Evolutionary conservation across 1,140 invertebrate species (phyloP).

Genomic region (Diploscapter pachys): DNA sequence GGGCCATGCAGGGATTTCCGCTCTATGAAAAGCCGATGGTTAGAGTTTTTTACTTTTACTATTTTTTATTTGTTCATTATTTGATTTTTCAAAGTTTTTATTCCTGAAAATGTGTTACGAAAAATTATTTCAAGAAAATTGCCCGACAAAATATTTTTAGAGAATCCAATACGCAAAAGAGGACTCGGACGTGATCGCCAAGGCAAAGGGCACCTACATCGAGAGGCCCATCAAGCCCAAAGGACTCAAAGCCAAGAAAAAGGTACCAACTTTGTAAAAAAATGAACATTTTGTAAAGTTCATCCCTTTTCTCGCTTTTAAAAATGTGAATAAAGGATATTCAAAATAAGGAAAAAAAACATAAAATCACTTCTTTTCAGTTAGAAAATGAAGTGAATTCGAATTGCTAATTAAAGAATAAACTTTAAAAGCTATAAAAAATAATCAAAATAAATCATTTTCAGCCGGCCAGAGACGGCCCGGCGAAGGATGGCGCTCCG

Average conservation of each 20-base stretch:
- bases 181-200: constrained; percentile 90
- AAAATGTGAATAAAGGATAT: constrained; percentile 8
- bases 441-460: constrained; percentile 21
- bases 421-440: constrained; percentile 42
- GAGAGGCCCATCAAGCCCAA: constrained; percentile 69
- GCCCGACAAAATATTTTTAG: no score
- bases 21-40: constrained; percentile 99
- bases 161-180: constrained; percentile 89
- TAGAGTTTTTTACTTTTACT: constrained; percentile 62
- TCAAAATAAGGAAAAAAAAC: constrained; percentile 4
- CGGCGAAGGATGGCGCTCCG: constrained; percentile 73
- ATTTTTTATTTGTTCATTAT: constrained; percentile 59
- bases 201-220: constrained; percentile 92
- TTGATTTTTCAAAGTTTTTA: no score
- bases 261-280: no score
- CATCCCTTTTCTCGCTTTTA: constrained; percentile 47
- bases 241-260: constrained; percentile 25
- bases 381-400: no score
- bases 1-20: constrained; percentile 97
- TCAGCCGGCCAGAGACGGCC: constrained; percentile 33
- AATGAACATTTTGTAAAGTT: no score
- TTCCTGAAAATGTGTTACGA: no score
- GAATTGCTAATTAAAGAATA: no score
- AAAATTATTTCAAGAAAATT: no score
- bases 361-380: no score